Conservation (phyloP, 2,888 invertebrate genomes). For the Himalopsyche anomala region DNA sequence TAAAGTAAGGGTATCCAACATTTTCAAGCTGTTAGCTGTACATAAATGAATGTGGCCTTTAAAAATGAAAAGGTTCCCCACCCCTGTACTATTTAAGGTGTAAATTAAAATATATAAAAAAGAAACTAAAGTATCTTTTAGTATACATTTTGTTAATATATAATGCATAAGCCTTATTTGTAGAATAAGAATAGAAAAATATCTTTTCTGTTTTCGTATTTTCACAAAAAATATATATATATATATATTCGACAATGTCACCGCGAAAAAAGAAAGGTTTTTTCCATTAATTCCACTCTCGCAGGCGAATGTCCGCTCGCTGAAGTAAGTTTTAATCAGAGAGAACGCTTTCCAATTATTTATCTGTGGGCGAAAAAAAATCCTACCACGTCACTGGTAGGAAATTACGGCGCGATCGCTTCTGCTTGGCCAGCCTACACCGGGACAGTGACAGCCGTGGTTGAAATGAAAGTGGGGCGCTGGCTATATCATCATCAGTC, state of each 20-base stretch:
- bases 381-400: not conserved
- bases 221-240: no score
- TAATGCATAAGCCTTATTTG: no score
- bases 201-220: not conserved
- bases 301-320: constrained; percentile 13
- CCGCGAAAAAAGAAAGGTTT: not conserved
- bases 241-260: not conserved
- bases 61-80: no score
- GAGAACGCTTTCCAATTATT: constrained; percentile 47
- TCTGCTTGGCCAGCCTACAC: constrained; percentile 43
- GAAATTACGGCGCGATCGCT: constrained; percentile 24
- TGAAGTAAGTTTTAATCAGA: constrained; percentile 44
- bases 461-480: no score
- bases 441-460: not conserved
- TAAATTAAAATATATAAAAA: no score
- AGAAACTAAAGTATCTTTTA: no score
- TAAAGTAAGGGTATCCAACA: no score
- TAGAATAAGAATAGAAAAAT: not conserved
- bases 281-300: constrained; percentile 37
- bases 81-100: no score
- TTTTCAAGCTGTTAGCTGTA: no score
- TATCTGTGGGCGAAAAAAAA: constrained; percentile 17
- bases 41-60: no score
- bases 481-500: no score
- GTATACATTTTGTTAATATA: no score